These are phyloP conservation scores for Acrocyrtus sp. DNA, from an alignment of 2,888 invertebrate genomes.

Conservation along the genomic window DNA sequence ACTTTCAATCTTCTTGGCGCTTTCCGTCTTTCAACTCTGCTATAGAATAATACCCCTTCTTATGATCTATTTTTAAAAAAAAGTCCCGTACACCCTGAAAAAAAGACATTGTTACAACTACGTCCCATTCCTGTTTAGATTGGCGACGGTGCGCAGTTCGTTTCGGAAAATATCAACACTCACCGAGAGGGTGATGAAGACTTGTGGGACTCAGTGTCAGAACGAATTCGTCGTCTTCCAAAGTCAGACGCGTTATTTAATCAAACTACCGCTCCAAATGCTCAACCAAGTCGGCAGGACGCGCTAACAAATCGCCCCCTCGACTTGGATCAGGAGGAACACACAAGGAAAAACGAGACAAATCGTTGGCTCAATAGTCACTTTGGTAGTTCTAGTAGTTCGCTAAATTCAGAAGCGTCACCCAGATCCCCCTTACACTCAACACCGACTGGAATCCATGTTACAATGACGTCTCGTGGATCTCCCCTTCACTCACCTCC, in stretches of 20 bases:
- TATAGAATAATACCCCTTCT: too few relatives aligned
- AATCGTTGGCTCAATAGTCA: conserved; percentile 92
- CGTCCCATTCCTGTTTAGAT: conserved; percentile 65
- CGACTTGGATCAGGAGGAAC: conserved; percentile 88
- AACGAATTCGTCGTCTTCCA: conserved; percentile 72
- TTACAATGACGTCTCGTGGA: conserved; percentile 63
- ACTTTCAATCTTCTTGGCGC: too few relatives aligned
- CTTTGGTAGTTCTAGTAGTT: conserved; percentile 72
- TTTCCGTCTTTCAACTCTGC: background rate
- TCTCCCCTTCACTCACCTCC: conserved; percentile 59
- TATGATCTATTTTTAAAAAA: background rate
- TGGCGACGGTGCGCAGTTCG: conserved; percentile 82
- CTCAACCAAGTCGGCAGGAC: conserved; percentile 68
- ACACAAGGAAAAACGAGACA: conserved; percentile 88
- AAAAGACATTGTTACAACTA: background rate
- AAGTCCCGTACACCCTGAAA: background rate
- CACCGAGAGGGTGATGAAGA: conserved; percentile 74
- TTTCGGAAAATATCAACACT: conserved; percentile 85
- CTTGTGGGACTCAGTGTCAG: conserved; percentile 83
- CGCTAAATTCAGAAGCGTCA: conserved; percentile 60
- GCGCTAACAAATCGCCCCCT: conserved; percentile 82
- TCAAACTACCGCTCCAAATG: conserved; percentile 40
- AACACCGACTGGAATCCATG: conserved; percentile 63
- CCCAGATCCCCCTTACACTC: conserved; percentile 59
- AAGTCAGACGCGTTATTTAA: conserved; percentile 47